phyloP scores from a whole-genome alignment of 2,113 vertebrate species.

The Prietella phreatophila region DNA sequence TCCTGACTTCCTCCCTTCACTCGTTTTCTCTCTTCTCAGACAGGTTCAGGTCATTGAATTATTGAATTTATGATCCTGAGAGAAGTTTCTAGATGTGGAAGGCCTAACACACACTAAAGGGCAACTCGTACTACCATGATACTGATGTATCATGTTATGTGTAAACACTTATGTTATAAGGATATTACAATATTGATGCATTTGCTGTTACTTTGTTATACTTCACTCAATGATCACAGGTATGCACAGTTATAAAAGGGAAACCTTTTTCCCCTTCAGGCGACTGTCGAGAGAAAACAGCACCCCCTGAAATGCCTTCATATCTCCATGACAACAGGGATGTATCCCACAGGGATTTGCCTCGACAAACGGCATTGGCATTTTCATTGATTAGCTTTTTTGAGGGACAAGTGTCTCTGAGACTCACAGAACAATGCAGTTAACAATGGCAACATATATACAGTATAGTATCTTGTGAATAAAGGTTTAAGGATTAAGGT shows the following conservation, averaged over 20 bases:
- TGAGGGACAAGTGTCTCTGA: not conserved
- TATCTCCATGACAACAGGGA: constrained; percentile 22
- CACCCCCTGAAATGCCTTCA: not conserved
- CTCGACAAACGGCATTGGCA: not conserved
- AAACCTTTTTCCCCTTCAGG: not conserved
- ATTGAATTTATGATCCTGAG: not conserved
- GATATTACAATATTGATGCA: not conserved
- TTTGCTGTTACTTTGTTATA: not conserved
- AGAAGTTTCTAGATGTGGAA: not conserved
- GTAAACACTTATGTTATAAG: not conserved
- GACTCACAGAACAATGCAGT: not conserved
- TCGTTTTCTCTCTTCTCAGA: not conserved
- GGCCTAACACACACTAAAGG: not conserved
- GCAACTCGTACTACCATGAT: not conserved
- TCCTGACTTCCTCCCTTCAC: not conserved
- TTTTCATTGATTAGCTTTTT: constrained; percentile 3
- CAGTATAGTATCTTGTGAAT: not conserved
- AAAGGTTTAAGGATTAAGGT: not conserved
- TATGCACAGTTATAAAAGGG: not conserved
- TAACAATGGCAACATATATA: too few species aligned
- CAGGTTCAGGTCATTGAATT: not conserved
- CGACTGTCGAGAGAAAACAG: not conserved
- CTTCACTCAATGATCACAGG: not conserved
- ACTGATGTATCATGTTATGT: not conserved
- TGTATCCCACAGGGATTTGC: not conserved